Percentiles rank a stretch among this genome's conserved stretches.
phyloP scores from a whole-genome alignment of 2,113 vertebrate species.

The Gnathonemus echidnorhynchus region DNA sequence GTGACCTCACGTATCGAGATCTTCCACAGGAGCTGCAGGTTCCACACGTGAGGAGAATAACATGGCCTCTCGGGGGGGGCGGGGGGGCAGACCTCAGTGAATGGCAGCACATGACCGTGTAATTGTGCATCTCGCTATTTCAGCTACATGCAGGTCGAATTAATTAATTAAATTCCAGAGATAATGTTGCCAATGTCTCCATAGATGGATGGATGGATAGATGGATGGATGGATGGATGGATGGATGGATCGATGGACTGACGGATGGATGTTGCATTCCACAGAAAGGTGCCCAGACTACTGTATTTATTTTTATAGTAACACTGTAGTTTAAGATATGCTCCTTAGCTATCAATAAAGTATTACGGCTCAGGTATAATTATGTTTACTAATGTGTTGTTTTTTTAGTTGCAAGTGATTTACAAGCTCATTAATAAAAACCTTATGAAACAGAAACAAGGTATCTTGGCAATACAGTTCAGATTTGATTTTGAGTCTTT shows the following conservation, averaged over 20 bases:
- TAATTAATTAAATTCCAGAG: not conserved
- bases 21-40: not conserved
- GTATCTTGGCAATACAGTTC: not conserved
- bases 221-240: not conserved
- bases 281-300: not conserved
- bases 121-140: not conserved
- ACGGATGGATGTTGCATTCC: not conserved
- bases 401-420: not conserved
- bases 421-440: not conserved
- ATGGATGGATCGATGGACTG: no score
- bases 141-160: not conserved
- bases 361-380: not conserved
- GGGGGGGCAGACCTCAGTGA: not conserved
- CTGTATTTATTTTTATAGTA: not conserved
- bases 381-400: not conserved
- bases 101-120: not conserved
- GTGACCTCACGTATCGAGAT: not conserved
- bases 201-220: not conserved
- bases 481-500: not conserved
- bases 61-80: not conserved
- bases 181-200: not conserved
- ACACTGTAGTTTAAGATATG: not conserved
- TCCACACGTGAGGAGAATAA: not conserved
- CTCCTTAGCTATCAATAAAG: not conserved
- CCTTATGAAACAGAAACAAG: not conserved